Conservation (phyloP, 1,140 invertebrate species). For the Solen grandis region DNA sequence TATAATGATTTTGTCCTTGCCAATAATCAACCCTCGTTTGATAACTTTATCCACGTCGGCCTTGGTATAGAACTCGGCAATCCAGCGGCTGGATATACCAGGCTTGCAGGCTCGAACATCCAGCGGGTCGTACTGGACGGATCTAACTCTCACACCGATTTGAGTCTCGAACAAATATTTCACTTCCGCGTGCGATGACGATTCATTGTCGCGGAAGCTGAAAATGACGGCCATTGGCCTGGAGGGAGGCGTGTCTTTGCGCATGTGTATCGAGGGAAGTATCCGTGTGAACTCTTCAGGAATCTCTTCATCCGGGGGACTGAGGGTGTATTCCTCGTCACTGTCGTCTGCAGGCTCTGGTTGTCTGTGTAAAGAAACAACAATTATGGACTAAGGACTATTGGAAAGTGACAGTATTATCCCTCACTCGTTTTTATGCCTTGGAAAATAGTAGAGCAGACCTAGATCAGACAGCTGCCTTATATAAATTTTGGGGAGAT, state of each 20-base stretch:
- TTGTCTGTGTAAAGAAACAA: no score
- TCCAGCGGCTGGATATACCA: constrained; percentile 39
- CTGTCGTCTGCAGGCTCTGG: no score
- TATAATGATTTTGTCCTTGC: constrained; percentile 41
- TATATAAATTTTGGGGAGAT: no score
- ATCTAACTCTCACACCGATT: constrained; percentile 15
- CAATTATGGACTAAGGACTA: no score
- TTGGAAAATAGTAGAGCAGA: no score
- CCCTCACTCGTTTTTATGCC: no score
- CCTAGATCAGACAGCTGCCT: no score
- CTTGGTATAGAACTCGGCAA: constrained; percentile 16
- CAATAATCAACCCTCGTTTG: constrained; percentile 32
- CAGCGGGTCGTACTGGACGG: constrained; percentile 43
- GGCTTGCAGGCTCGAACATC: constrained; percentile 11
- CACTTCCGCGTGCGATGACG: constrained; percentile 35
- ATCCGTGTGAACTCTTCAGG: constrained; percentile 2
- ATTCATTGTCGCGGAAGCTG: constrained; percentile 55
- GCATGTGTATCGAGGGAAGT: constrained; percentile 43
- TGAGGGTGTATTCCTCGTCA: no score
- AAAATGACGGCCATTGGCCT: constrained; percentile 43
- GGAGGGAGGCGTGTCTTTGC: constrained; percentile 10
- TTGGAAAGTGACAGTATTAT: no score
- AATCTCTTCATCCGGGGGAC: not conserved
- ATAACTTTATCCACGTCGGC: constrained; percentile 22
- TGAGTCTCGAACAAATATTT: constrained; percentile 47